Percentiles rank a stretch among this genome's conserved stretches.
phyloP scores from a whole-genome alignment of 2,113 vertebrate species.

The Tricholaema leucomelas region DNA sequence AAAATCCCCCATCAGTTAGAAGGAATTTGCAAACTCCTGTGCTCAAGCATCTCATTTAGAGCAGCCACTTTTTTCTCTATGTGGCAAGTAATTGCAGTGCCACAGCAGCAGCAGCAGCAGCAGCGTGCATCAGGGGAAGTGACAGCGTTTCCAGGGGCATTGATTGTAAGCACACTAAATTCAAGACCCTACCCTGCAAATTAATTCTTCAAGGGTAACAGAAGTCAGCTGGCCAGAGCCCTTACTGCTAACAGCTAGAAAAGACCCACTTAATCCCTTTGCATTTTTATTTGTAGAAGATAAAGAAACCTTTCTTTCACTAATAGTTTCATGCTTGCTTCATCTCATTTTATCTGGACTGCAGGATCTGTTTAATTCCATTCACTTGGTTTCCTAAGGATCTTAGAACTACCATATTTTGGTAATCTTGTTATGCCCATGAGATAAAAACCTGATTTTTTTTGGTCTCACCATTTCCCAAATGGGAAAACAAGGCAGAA shows the following conservation, averaged over 20 bases:
- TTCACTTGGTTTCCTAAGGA: slow-evolving; percentile 47
- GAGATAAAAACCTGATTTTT: slow-evolving; percentile 35
- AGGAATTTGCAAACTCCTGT: slow-evolving; percentile 9
- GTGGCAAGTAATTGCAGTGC: slow-evolving; percentile 18
- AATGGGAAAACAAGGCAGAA: slow-evolving; percentile 17
- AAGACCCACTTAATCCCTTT: slow-evolving; percentile 61
- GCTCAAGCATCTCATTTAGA: slow-evolving; percentile 16
- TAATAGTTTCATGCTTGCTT: slow-evolving; percentile 50
- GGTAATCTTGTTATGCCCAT: slow-evolving; percentile 51
- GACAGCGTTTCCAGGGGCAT: slow-evolving; percentile 35
- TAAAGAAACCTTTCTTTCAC: slow-evolving; percentile 63
- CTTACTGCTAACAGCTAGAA: slow-evolving; percentile 42
- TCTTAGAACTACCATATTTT: slow-evolving; percentile 65
- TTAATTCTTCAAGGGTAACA: slow-evolving; percentile 49
- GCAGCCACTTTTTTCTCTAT: background rate
- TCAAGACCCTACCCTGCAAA: background rate
- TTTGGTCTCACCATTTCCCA: slow-evolving; percentile 30
- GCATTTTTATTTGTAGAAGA: slow-evolving; percentile 58
- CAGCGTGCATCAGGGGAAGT: background rate
- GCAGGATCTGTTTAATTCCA: slow-evolving; percentile 56
- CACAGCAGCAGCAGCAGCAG: background rate
- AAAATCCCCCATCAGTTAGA: background rate
- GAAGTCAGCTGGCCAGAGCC: slow-evolving; percentile 48
- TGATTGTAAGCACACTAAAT: slow-evolving; percentile 35
- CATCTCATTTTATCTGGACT: slow-evolving; percentile 19